Conservation (phyloP, 2,113 vertebrate genomes). For the Phoxinus phoxinus region DNA sequence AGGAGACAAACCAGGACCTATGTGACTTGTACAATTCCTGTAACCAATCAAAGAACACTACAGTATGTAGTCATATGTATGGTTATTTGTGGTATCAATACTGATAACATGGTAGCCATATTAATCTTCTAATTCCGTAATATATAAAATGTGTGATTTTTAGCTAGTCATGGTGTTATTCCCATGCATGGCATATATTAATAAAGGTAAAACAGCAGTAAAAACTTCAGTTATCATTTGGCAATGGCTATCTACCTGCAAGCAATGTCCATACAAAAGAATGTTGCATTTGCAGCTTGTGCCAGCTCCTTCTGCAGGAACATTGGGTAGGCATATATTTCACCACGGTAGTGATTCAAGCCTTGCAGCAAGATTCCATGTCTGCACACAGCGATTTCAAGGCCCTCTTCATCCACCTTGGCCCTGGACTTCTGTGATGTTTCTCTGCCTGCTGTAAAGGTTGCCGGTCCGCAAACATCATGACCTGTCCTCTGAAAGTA, state of each 20-base stretch:
- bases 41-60: not conserved
- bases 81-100: no score
- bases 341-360: not conserved
- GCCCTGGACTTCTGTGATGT: no score
- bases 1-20: not conserved
- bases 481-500: no score
- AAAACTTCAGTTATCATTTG: not conserved
- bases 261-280: conserved; percentile 6
- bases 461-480: no score
- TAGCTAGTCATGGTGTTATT: not conserved
- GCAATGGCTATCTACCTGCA: conserved; percentile 1
- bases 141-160: not conserved
- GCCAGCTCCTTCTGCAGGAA: not conserved
- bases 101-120: not conserved
- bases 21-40: not conserved
- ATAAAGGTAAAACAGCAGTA: not conserved
- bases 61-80: no score
- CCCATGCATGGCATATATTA: not conserved
- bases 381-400: no score
- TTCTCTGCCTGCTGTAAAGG: no score
- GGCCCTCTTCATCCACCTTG: no score
- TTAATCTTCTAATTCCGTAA: not conserved
- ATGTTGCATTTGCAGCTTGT: conserved; percentile 6
- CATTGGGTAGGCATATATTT: conserved; percentile 19
- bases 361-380: not conserved